Base-by-base conservation (phyloP, 2,113 vertebrate genomes). In the Columbina picui region DNA sequence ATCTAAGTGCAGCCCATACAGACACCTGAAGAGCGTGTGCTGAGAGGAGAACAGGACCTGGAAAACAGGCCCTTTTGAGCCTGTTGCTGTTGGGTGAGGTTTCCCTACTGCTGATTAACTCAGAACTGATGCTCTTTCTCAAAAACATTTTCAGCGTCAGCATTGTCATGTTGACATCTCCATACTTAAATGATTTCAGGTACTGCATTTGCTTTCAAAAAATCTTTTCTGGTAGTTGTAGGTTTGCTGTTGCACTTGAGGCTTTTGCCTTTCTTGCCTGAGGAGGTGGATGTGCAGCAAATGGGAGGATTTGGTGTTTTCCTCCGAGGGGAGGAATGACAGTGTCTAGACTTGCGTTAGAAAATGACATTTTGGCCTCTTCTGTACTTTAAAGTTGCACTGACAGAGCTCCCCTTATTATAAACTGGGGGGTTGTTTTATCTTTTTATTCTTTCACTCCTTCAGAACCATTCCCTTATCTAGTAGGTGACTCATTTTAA, bases 111-210 rank as follows among this genome's bases (percentile, higher is more conserved):
- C 76, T 78, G 41, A 18, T 69, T 53, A 59, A 34, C 73, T 87
- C 65, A 68, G 57, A 47, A 50, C 82, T n/a, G 52, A 59, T 86
- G 30, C 1, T 26, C 52, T 50, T 84, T 56, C 82, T 73, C 21
- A 15, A 67, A 91, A 87, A 52, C 50, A 12, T 90, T 77, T 95
- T 63, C 61, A 43, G 16, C 69, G 30, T 95, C 84, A 91, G 20
- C 78, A 79, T 14, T 27, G 17, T 32, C 6, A 4, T 5, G 4
- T 71, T 82, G 70, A 45, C 1, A 1, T 39, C 74, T 93, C 45
- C 61, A 9, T 71, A 43, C 23, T 71, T 60, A 6, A 68, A 21
- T 60, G 53, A 52, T 63, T 87, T 78, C 64, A 84, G 34, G 39
- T 63, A 32, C 69, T 89, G 19, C 32, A 3, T 45, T 86, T 87